These are phyloP conservation scores for Nothocercus nigrocapillus DNA, from an alignment of 2,113 vertebrate genomes.

Conservation along the genomic window DNA sequence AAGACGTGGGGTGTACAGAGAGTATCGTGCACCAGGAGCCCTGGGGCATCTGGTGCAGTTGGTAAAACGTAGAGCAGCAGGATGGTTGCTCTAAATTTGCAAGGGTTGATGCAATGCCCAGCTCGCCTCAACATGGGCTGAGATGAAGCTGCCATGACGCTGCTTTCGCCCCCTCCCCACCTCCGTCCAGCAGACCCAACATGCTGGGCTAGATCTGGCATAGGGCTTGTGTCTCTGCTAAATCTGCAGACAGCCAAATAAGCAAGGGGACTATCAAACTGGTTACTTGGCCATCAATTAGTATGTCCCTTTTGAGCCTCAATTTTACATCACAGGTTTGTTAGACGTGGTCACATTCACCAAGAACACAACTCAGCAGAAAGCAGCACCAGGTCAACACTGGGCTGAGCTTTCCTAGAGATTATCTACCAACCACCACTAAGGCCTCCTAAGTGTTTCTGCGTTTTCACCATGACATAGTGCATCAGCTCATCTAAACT, in stretches of 20 bases:
- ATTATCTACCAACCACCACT: neutral
- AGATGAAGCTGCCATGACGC: neutral
- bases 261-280: neutral
- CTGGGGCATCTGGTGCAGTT: rapidly evolving
- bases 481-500: neutral
- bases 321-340: neutral
- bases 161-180: neutral
- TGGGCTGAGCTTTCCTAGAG: neutral
- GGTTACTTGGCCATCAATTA: neutral
- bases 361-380: rapidly evolving
- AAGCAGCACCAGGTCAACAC: rapidly evolving
- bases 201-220: neutral
- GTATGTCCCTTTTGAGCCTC: neutral
- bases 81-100: neutral
- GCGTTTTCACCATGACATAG: neutral
- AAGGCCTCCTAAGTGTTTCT: neutral
- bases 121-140: neutral
- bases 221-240: neutral
- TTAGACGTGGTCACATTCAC: neutral
- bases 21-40: rapidly evolving
- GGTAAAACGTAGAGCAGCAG: neutral
- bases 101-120: neutral
- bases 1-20: neutral
- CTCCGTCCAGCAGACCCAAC: rapidly evolving
- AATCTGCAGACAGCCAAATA: neutral